Evolutionary conservation across 2,888 invertebrate species (phyloP), one percentile per base, ranked within the genome.

Genomic region (Thera britannica): DNA sequence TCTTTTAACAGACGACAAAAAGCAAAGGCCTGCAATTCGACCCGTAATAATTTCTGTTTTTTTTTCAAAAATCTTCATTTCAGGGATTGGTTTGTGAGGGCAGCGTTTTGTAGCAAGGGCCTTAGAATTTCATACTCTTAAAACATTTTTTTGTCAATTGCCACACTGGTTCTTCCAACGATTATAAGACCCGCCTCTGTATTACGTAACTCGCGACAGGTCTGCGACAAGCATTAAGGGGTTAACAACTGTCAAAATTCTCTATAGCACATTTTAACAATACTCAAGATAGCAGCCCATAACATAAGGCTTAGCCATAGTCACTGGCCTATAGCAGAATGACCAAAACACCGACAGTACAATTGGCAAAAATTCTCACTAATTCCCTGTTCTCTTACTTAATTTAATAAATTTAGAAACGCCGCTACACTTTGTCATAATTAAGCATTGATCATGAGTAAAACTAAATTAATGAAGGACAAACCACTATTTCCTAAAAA

Each of bases 341-440:
- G 44, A 46, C 44, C 44, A 46, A 6, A 55, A 55, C 38, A 9
- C 23, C 2, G 23, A 8, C 7, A 56, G 52, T 56, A 61, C 74
- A 76, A 78, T 76, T 79, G 77, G 77, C 78, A 74, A 72, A 69
- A 57, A 68, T 75, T 74, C 71, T 67, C 62, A 73, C 71, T 72
- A 65, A 70, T 58, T 75, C 77, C 76, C 75, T 77, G 77, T 78
- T 61, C 65, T 70, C 70, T 51, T 70, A 61, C n/a, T 64, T 58
- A 55, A 38, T 54, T n/a, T 46, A 35, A 48, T n/a, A 48, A 35
- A 23, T 23, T 48, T 55, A 51, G 23, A 12, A 6, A 59, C 2
- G 12, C 44, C 9, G 8, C 44, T 46, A 46, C 1, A 23, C 23
- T 23, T 23, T 23, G 23, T 23, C 23, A 23, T 23, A 46, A 46